These are phyloP conservation scores for Astyanax mexicanus DNA, from an alignment of 2,797 vertebrate genomes.

Conservation along the genomic window DNA sequence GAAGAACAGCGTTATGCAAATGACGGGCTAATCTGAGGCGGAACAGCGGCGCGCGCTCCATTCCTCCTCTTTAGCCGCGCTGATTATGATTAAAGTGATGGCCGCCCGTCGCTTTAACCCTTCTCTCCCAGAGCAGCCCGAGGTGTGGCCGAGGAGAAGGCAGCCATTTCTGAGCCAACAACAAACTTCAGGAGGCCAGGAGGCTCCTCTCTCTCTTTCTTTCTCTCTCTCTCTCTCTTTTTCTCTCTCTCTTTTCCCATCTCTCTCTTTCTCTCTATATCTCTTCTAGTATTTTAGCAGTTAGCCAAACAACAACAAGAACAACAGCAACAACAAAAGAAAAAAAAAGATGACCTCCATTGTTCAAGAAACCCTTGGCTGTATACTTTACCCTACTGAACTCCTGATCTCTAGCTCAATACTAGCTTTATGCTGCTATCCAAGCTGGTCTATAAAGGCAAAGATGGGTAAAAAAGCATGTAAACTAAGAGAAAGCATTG, in stretches of 20 bases:
- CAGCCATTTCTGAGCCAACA: conserved; percentile 23
- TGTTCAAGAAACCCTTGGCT: no score
- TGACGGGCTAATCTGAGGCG: conserved; percentile 80
- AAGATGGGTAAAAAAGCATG: no score
- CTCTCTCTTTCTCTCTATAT: not conserved
- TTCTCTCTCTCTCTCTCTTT: not conserved
- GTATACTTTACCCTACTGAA: no score
- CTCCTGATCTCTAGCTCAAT: no score
- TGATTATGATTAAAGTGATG: conserved; percentile 81
- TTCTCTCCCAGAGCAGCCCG: conserved; percentile 53
- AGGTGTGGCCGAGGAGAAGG: conserved; percentile 52
- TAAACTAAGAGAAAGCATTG: no score
- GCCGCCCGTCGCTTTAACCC: conserved; percentile 70
- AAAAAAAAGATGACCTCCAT: no score
- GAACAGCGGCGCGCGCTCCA: conserved; percentile 77
- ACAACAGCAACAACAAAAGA: no score
- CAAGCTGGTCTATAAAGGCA: no score
- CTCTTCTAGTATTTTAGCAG: not conserved
- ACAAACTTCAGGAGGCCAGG: conserved; percentile 14
- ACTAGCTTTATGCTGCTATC: no score
- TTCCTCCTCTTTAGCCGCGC: conserved; percentile 79
- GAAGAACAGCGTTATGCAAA: conserved; percentile 84
- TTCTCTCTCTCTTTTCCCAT: conserved; percentile 4
- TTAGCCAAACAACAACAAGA: no score
- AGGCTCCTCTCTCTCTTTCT: not conserved